Evolutionary conservation across 2,113 vertebrate genomes (phyloP), one percentile per base, ranked within the genome.

Genomic region (Lophius piscatorius): DNA sequence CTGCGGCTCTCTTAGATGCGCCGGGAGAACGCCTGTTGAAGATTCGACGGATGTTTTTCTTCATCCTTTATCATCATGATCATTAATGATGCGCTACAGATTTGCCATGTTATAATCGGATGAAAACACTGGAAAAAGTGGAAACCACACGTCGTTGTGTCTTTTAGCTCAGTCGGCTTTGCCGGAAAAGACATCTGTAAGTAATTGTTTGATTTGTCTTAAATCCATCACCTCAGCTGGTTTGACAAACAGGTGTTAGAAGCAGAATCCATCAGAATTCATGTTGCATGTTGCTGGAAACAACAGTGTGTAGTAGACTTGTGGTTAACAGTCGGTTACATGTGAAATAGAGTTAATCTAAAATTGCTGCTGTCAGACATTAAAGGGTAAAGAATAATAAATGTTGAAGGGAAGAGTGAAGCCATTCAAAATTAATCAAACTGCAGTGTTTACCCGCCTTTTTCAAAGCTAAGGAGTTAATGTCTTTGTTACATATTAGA

Each of bases 171-270:
- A 21, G 26, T 26, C 13, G 39, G 35, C 22, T 23, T 12, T 17
- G 12, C 8, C 35, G 47, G n/a, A 3, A 47, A 39, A 57, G 18
- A 57, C 18, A 40, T 23, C 12, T 52, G 84, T 85, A 70, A 85
- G 87, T 82, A 46, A 18, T 3, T 23, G 7, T 9, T 1, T 33
- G 9, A 12, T 69, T 63, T 40, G 5, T 34, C 3, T 63, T 65
- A 28, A 9, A 28, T 21, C 9, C 11, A 16, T 29, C 52, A 14
- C 0, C 3, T 40, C 1, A 2, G 4, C n/a, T 10, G 8, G 8
- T 13, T 14, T 39, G 1, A 3, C 2, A 42, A 39, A n/a, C 16
- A 22, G 5, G 11, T n/a, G n/a, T n/a, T n/a, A 31, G 29, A 7
- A 7, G 29, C 5, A 10, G 29, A 31, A 3, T 31, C 29, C 3